Conservation (phyloP, 1,140 invertebrate genomes). For the Zaprionus inermis region DNA sequence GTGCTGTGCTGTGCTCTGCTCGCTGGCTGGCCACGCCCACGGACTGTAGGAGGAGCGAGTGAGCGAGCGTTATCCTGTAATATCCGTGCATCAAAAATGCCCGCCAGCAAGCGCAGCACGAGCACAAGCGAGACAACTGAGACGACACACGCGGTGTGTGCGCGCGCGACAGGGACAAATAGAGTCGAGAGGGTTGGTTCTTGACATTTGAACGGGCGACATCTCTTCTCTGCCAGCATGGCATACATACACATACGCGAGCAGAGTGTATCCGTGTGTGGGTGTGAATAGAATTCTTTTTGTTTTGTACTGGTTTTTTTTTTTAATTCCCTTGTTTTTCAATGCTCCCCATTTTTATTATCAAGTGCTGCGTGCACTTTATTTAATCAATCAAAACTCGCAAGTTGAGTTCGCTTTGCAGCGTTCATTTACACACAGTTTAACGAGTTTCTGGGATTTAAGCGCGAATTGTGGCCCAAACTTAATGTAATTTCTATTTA, state of each 20-base stretch:
- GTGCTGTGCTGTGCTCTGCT: neutral
- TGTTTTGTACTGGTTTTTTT: constrained; percentile 15
- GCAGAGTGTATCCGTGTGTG: neutral
- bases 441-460: too few species aligned
- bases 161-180: constrained; percentile 40
- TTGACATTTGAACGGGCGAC: constrained; percentile 81
- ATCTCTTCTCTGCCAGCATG: constrained; percentile 64
- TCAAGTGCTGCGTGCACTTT: constrained; percentile 75
- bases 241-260: constrained; percentile 21
- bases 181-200: constrained; percentile 74
- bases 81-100: constrained; percentile 68
- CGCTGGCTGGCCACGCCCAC: constrained; percentile 61
- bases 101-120: constrained; percentile 34
- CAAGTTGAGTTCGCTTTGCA: constrained; percentile 25
- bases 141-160: constrained; percentile 19
- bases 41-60: constrained; percentile 65
- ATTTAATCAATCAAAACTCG: constrained; percentile 82
- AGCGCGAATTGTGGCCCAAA: too few species aligned
- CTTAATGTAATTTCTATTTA: too few species aligned
- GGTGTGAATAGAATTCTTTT: constrained; percentile 25
- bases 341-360: constrained; percentile 28
- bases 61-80: constrained; percentile 75
- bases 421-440: too few species aligned
- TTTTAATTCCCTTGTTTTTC: constrained; percentile 8
- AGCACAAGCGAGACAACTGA: constrained; percentile 37